These are phyloP conservation scores for Aphelinus atriplicis DNA, from an alignment of 1,140 invertebrate genomes.

Conservation along the genomic window DNA sequence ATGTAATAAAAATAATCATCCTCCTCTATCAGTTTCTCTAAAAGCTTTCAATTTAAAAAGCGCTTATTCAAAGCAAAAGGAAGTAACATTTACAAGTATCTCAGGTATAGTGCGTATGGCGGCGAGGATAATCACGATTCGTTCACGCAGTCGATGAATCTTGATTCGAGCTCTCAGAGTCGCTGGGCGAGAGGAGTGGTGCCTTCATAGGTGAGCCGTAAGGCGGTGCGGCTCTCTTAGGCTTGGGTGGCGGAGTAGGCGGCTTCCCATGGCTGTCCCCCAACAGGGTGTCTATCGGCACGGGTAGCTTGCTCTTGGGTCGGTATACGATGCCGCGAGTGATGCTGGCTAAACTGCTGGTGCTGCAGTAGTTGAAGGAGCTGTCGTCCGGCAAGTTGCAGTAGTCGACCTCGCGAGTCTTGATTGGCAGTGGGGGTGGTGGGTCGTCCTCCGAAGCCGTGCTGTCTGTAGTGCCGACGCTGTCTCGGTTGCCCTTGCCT, in stretches of 20 bases:
- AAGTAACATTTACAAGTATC: constrained; percentile 23
- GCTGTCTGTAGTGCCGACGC: constrained; percentile 72
- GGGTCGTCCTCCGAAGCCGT: constrained; percentile 74
- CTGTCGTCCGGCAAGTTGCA: constrained; percentile 67
- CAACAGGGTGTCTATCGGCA: constrained; percentile 42
- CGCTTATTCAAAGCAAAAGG: constrained; percentile 3
- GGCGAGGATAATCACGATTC: not conserved
- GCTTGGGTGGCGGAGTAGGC: constrained; percentile 58
- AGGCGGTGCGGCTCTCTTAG: constrained; percentile 15
- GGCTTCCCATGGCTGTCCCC: constrained; percentile 52
- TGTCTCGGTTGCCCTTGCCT: constrained; percentile 54
- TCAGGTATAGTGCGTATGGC: constrained; percentile 24
- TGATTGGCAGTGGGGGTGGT: constrained; percentile 77
- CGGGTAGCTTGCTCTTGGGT: constrained; percentile 46
- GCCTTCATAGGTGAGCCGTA: constrained; percentile 39
- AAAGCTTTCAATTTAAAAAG: constrained; percentile 6
- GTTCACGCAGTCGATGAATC: constrained; percentile 50
- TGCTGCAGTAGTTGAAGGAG: constrained; percentile 45
- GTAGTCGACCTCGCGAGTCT: constrained; percentile 74
- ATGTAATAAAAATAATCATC: constrained; percentile 34
- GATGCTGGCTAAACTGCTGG: constrained; percentile 45
- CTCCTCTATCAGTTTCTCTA: not conserved
- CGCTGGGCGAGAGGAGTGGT: constrained; percentile 33
- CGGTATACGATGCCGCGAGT: constrained; percentile 41
- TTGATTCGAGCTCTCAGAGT: constrained; percentile 44